These are phyloP conservation scores for Hippopotamus amphibius DNA, from an alignment of 2,113 vertebrate species.

Conservation along the genomic window DNA sequence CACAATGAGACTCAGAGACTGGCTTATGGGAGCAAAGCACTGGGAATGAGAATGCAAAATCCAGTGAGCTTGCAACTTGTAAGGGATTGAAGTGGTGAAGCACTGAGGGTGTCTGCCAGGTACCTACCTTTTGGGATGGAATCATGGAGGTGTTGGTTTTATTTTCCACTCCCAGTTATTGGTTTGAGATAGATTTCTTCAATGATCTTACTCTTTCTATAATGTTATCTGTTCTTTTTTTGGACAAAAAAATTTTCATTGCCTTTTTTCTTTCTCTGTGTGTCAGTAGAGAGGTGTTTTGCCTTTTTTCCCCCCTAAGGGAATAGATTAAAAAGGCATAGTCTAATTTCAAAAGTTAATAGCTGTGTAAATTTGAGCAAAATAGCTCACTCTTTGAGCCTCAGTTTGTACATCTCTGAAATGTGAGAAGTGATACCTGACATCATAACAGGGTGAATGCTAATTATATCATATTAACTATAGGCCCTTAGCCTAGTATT, in stretches of 20 bases:
- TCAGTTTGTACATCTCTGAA: background rate
- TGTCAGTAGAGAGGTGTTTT: background rate
- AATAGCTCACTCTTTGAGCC: background rate
- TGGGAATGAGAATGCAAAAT: background rate
- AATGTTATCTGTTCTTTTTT: background rate
- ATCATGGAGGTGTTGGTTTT: background rate
- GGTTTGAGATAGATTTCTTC: background rate
- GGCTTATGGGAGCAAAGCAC: too few species aligned
- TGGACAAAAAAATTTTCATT: background rate
- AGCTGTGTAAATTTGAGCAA: background rate
- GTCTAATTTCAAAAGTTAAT: background rate
- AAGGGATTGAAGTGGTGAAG: too few species aligned
- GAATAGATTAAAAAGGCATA: background rate
- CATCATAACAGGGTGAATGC: background rate
- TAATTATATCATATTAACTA: background rate
- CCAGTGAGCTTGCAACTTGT: background rate
- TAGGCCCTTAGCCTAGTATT: background rate
- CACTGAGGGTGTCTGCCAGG: background rate
- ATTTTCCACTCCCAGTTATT: background rate
- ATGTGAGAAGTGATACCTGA: background rate
- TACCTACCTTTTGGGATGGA: background rate
- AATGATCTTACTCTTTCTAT: background rate
- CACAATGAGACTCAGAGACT: background rate
- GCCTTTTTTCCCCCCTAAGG: background rate
- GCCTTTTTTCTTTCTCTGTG: background rate